phyloP scores from a whole-genome alignment of 2,113 vertebrate genomes.

The Phyllostomus discolor region DNA sequence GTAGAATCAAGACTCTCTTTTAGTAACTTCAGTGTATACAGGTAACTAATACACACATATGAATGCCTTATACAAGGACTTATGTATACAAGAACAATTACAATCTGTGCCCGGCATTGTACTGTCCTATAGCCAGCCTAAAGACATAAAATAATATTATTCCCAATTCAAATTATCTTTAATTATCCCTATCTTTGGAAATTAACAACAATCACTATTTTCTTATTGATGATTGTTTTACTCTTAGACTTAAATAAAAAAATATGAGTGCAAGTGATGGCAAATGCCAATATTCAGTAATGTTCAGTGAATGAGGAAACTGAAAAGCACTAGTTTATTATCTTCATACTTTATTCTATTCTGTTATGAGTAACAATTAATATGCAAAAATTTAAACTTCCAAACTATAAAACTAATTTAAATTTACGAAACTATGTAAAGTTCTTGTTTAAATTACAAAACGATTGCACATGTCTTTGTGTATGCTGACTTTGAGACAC shows the following conservation, averaged over 20 bases:
- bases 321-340: not conserved
- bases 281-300: not conserved
- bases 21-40: not conserved
- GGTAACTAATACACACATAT: not conserved
- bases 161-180: slow-evolving; percentile 12
- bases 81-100: not conserved
- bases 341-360: not conserved
- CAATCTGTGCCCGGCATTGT: not conserved
- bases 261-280: not conserved
- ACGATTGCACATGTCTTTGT: not conserved
- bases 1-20: not conserved
- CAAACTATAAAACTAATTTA: not conserved
- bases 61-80: not conserved
- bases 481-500: not conserved
- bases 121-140: not conserved
- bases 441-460: not conserved
- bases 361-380: not conserved
- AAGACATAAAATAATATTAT: not conserved
- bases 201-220: not conserved
- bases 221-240: not conserved
- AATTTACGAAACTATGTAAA: not conserved
- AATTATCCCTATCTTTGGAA: slow-evolving; percentile 30
- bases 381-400: not conserved
- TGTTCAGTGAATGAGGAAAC: not conserved
- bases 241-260: not conserved